Base-by-base conservation (phyloP, 2,888 invertebrate genomes). In the Sphinx pinastri region DNA sequence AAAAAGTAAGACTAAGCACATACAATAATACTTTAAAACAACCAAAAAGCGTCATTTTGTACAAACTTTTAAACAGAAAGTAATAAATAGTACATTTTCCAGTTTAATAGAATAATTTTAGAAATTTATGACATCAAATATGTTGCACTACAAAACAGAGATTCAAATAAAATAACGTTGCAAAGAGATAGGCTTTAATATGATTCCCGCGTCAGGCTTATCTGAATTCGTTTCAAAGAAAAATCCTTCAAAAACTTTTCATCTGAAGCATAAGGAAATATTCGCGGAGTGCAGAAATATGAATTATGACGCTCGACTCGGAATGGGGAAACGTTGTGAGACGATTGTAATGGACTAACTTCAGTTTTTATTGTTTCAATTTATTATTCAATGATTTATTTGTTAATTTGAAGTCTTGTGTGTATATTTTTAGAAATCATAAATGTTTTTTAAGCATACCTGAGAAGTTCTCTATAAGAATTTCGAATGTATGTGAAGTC, bases 251-350 rank as follows among this genome's bases (percentile, higher is more conserved):
- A 47, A 70, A 68, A 68, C 54, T 63, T 63, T 71, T 60, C 67
- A 38, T 55, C 67, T 60, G 51, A 13, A 25, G 54, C 68, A 55
- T 57, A 68, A 71, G 71, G 67, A 76, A 76, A 76, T 75, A 72
- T 75, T 76, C 74, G 16, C 49, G 63, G 77, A 84, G 78, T 83
- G 82, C 81, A 83, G 79, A 78, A 80, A 83, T 83, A 83, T 86
- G 85, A 88, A 81, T 86, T 87, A 88, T 83, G 82, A 73, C 73
- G 78, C 74, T 78, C 83, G 86, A 86, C 87, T 86, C 85, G 84
- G 85, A 85, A 84, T 60, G 49, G 19, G 8, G 19, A 47, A 49
- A 13, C 63, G 63, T 87, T 88, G 84, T 16, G 60, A 16, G 19
- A 63, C 12, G 47, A 63, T 63, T 49, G 63, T 63, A 63, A 63